Conservation (phyloP, 2,797 vertebrate genomes). For the Diplodus sargus region DNA sequence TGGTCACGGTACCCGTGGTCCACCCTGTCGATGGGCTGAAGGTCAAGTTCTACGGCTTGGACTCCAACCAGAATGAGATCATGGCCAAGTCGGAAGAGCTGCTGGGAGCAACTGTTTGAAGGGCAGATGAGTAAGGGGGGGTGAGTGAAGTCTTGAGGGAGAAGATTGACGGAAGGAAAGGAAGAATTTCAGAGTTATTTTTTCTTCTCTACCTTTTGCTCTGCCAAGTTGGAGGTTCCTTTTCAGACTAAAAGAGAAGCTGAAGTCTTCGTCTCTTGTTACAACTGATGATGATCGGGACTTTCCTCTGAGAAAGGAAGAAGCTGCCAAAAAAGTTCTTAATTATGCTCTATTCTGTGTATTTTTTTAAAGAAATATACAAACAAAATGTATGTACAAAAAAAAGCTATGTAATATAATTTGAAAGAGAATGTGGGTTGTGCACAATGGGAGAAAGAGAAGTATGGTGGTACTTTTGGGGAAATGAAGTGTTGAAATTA, state of each 20-base stretch:
- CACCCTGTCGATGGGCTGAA: slow-evolving; percentile 94
- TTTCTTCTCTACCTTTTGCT: slow-evolving; percentile 61
- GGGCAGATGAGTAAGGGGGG: slow-evolving; percentile 4
- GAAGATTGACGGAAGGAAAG: slow-evolving; percentile 68
- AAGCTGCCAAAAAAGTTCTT: slow-evolving; percentile 84
- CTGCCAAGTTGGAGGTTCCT: slow-evolving; percentile 64
- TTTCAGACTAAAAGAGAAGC: slow-evolving; percentile 69
- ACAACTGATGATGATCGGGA: slow-evolving; percentile 53
- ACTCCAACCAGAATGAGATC: slow-evolving; percentile 99
- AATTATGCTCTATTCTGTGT: slow-evolving; percentile 77
- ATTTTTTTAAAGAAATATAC: slow-evolving; percentile 82
- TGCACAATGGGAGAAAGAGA: slow-evolving; percentile 70
- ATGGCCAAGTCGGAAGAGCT: slow-evolving; percentile 94
- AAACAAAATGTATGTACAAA: slow-evolving; percentile 76
- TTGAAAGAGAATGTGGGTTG: slow-evolving; percentile 69
- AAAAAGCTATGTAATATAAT: slow-evolving; percentile 82
- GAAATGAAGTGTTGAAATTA: slow-evolving; percentile 56
- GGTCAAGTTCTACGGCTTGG: slow-evolving; percentile 96
- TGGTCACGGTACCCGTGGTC: slow-evolving; percentile 94
- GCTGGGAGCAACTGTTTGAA: slow-evolving; percentile 92
- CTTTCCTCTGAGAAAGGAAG: slow-evolving; percentile 72
- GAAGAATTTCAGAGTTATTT: slow-evolving; percentile 66
- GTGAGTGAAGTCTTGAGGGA: slow-evolving; percentile 63
- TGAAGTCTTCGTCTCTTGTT: slow-evolving; percentile 59
- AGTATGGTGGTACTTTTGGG: slow-evolving; percentile 56